These are phyloP conservation scores for Carettochelys insculpta DNA, from an alignment of 2,113 vertebrate species.

Conservation along the genomic window DNA sequence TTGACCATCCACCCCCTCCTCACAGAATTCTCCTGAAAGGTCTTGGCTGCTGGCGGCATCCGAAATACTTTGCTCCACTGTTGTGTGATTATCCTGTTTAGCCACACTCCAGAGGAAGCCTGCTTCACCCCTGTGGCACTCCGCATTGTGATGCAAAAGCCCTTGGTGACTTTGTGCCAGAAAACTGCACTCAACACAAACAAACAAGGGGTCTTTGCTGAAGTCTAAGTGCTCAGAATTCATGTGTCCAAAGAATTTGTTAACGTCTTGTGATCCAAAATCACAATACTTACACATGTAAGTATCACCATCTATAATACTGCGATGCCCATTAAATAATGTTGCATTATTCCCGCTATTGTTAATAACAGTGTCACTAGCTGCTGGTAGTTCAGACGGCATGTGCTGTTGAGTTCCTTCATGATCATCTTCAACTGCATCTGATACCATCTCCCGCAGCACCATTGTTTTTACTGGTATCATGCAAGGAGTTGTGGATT, in stretches of 20 bases:
- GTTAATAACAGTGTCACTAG: conserved; percentile 61
- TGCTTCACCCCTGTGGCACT: conserved; percentile 81
- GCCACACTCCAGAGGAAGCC: conserved; percentile 83
- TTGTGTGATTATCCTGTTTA: conserved; percentile 79
- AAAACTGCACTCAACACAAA: conserved; percentile 85
- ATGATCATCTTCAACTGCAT: conserved; percentile 53
- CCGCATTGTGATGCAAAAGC: conserved; percentile 90
- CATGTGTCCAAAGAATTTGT: conserved; percentile 91
- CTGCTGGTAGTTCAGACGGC: conserved; percentile 68
- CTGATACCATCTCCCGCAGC: conserved; percentile 77
- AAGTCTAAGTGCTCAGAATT: conserved; percentile 91
- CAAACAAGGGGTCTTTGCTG: conserved; percentile 86
- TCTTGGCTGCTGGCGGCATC: conserved; percentile 61
- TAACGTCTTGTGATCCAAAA: conserved; percentile 89
- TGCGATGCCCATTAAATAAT: conserved; percentile 77
- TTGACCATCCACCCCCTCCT: conserved; percentile 72
- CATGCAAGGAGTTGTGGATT: conserved; percentile 97
- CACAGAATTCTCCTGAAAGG: conserved; percentile 21
- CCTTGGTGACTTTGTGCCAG: conserved; percentile 90
- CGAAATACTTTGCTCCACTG: conserved; percentile 86
- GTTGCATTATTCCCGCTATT: conserved; percentile 62
- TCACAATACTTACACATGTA: conserved; percentile 90
- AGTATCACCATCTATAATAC: conserved; percentile 75
- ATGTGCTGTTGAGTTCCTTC: conserved; percentile 69
- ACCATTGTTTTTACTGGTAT: conserved; percentile 90